Evolutionary conservation across 2,797 vertebrate species (phyloP).

Genomic region (Aphelocoma californica): DNA sequence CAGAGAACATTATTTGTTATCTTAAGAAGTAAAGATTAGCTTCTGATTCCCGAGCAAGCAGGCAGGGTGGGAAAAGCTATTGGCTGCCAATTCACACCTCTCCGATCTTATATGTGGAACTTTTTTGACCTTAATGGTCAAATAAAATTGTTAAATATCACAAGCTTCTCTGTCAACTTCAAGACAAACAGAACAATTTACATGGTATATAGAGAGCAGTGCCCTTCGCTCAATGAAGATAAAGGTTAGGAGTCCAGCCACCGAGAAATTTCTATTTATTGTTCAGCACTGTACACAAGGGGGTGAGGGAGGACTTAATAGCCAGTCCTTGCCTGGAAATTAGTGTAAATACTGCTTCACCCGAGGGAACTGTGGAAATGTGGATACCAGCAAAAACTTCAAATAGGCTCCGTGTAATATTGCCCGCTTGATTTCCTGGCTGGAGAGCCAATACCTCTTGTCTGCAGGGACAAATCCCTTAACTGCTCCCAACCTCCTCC

Average conservation of each 20-base stretch:
- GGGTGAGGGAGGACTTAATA: slow-evolving; percentile 66
- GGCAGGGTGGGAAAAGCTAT: not conserved
- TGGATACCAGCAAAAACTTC: slow-evolving; percentile 23
- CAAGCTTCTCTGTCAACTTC: slow-evolving; percentile 64
- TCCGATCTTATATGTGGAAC: slow-evolving; percentile 35
- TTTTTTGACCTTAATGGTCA: slow-evolving; percentile 66
- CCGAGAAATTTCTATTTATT: slow-evolving; percentile 65
- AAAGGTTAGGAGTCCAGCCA: slow-evolving; percentile 68
- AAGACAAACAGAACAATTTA: slow-evolving; percentile 69
- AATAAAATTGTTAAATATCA: slow-evolving; percentile 73
- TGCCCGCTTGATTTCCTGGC: not conserved
- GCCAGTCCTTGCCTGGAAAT: slow-evolving; percentile 63
- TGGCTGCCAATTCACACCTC: slow-evolving; percentile 30
- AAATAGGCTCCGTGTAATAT: not conserved
- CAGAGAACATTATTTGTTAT: slow-evolving; percentile 26
- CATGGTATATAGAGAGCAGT: slow-evolving; percentile 62
- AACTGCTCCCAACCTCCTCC: not conserved
- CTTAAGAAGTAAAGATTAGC: slow-evolving; percentile 42
- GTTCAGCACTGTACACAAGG: slow-evolving; percentile 59
- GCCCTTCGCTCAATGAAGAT: slow-evolving; percentile 61
- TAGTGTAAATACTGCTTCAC: slow-evolving; percentile 60
- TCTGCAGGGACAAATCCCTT: not conserved
- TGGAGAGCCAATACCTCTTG: not conserved
- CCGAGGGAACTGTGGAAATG: slow-evolving; percentile 4
- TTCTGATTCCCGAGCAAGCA: slow-evolving; percentile 30